Percentiles rank a stretch among this genome's conserved stretches.
Evolutionary conservation across 2,797 vertebrate species (phyloP).

Genomic region (Triplophysa yarkandensis): DNA sequence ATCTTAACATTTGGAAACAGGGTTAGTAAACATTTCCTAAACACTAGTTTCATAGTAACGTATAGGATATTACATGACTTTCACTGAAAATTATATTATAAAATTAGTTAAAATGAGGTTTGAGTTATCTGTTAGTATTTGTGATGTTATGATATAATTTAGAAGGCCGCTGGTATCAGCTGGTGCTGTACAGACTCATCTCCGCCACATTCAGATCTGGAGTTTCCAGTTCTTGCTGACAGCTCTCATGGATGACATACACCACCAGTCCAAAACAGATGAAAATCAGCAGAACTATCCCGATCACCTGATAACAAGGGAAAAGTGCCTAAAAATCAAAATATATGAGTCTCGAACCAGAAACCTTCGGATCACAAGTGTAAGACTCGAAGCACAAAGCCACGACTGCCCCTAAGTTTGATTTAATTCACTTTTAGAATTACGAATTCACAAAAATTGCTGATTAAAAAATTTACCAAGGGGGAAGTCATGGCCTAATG

Average conservation of each 20-base stretch:
- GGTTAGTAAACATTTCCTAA: background rate
- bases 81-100: too few species aligned
- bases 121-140: background rate
- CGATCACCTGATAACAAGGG: constrained; percentile 70
- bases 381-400: too few species aligned
- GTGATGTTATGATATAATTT: background rate
- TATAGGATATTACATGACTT: background rate
- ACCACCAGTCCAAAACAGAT: constrained; percentile 79
- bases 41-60: background rate
- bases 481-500: too few species aligned
- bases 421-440: too few species aligned
- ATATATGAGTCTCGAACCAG: too few species aligned
- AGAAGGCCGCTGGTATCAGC: constrained; percentile 51
- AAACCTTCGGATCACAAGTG: too few species aligned
- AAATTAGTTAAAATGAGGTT: too few species aligned
- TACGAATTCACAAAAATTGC: too few species aligned
- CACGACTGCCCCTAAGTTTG: too few species aligned
- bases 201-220: constrained; percentile 72
- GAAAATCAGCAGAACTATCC: constrained; percentile 77
- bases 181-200: constrained; percentile 73
- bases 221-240: constrained; percentile 70
- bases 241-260: constrained; percentile 76
- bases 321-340: background rate
- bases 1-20: background rate
- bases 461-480: too few species aligned